Evolutionary conservation across 2,797 vertebrate species (phyloP), one percentile per base, ranked within the genome.

Genomic region (Acrossocheilus fasciatus): DNA sequence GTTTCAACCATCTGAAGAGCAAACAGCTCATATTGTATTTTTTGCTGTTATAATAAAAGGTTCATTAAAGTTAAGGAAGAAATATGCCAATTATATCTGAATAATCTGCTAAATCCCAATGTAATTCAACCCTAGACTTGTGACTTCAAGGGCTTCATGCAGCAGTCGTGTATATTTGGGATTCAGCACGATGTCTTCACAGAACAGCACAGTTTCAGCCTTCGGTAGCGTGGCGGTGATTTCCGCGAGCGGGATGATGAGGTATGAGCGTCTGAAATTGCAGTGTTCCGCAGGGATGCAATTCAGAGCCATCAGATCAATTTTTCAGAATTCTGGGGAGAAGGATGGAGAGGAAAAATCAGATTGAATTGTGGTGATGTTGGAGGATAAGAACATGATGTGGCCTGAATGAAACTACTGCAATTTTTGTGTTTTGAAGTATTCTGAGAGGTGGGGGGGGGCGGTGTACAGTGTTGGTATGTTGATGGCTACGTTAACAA

Each of bases 261-360:
- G 87, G 82, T 81, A 74, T 66, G 76, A 76, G 81, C 23, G 18
- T 73, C 69, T 74, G 82, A 86, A 88, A 88, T 86, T 81, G 81
- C 84, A 54, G 64, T 64, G 64, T 72, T 75, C 68, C n/a, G 81
- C 75, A 86, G 81, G 57, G 80, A 86, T 80, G 84, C 84, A 86
- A 83, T 86, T 86, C 81, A 76, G 18, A 80, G 72, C 54, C 41
- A 52, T 88, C 81, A 86, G 70, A 83, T 83, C 70, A 64, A 82
- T 83, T 85, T 68, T 83, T 80, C 50, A 86, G 80, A 64, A 74
- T 88, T 88, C 73, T 59, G 81, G 59, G 69, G 70, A 85, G 54
- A 72, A 81, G 57, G 69, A 86, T 11, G 69, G 85, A 80, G 47
- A 88, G 75, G 81, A 80, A 64, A 45, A 47, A 86, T 80, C 87